Base-by-base conservation (phyloP, 1,140 invertebrate species). In the Portunus trituberculatus region DNA sequence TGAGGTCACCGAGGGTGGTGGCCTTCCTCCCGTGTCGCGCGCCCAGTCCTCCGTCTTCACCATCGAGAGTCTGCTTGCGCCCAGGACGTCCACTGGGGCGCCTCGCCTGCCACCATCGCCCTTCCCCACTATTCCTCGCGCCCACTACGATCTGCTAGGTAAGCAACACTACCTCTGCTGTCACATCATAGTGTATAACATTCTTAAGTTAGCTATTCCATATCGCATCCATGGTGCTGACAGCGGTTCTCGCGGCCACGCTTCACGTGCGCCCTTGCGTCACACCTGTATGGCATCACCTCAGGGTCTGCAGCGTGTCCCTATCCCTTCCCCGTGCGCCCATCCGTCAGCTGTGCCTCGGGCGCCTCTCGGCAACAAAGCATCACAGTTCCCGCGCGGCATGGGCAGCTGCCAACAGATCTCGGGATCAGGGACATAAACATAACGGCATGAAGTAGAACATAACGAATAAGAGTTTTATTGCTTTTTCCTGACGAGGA, bases 141-240 rank as follows among this genome's bases (percentile, higher is more conserved):
- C 90, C 16, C 94, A 95, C 91, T 95, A 95, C 52, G 94, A 95
- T 48, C 91, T 95, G 8, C 84, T 95, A 12, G 94, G 94, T 95
- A 92, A 95, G 94, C 32, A 0, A 59, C 45, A 46, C 25, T 86
- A 25, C 28, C 28, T 59, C 52, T 59, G 2, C 12, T 92, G 25
- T 76, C 16, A 59, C 25, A 59, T 2, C n/a, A 39, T 6, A 6
- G 39, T 14, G 29, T 28, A 31, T 67, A 0, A 25, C n/a, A 20
- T 90, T 46, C 48, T 88, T 14, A 0, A 0, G 0, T 7, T 16
- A 12, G 45, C 16, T 12, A 2, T 45, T 52, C 48, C n/a, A 14
- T 88, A 25, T 3, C 6, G n/a, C 67, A 76, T n/a, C 10, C 12
- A n/a, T 76, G 16, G 12, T 76, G 67, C 10, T 76, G 20, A 20